Evolutionary conservation across 2,888 invertebrate genomes (phyloP).

Genomic region (Notodonta dromedarius): DNA sequence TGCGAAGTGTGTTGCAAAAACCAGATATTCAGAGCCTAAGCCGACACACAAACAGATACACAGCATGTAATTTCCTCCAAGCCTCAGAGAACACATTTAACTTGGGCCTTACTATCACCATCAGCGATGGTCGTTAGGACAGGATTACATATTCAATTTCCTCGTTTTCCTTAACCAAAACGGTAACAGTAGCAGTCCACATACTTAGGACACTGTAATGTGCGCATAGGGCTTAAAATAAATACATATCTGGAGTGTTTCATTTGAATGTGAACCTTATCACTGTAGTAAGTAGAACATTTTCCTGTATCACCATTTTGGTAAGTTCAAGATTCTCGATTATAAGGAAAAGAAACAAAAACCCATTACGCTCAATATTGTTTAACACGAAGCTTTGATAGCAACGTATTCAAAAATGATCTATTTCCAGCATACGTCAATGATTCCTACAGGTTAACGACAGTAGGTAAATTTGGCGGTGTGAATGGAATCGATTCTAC

Average conservation of each 20-base stretch:
- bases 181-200: slow-evolving; percentile 1
- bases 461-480: too few species aligned
- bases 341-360: too few species aligned
- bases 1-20: background rate
- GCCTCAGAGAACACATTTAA: slow-evolving; percentile 1
- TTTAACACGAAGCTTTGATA: too few species aligned
- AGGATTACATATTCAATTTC: slow-evolving; percentile 2
- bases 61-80: background rate
- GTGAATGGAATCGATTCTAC: too few species aligned
- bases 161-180: slow-evolving; percentile 2
- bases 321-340: too few species aligned
- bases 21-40: background rate
- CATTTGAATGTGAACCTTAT: background rate
- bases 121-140: background rate
- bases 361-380: too few species aligned
- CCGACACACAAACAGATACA: background rate
- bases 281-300: background rate
- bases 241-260: background rate
- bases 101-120: background rate
- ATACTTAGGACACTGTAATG: background rate
- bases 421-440: too few species aligned
- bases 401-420: too few species aligned
- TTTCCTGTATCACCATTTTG: background rate
- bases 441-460: too few species aligned
- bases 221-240: background rate